A percentile compares a stretch with the other conserved stretches of the same genome.
phyloP scores from a whole-genome alignment of 23 tunicate species.

The Trididemnum miniatum region DNA sequence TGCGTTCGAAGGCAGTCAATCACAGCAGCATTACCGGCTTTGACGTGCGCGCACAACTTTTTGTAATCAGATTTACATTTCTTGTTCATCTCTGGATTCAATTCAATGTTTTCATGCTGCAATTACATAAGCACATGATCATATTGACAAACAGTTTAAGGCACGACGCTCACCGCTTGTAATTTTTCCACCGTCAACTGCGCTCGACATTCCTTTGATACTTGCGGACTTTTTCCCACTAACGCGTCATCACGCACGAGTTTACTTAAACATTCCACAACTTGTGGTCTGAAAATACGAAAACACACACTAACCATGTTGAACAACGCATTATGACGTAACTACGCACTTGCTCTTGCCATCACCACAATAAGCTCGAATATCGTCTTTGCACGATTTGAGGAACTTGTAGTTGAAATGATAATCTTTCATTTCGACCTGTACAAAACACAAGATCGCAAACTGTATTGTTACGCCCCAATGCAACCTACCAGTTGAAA shows the following conservation, averaged over 20 bases:
- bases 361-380: constrained; percentile 30
- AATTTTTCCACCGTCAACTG: constrained; percentile 79
- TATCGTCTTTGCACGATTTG: constrained; percentile 62
- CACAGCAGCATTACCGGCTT: constrained; percentile 48
- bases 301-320: too few species aligned
- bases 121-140: background rate
- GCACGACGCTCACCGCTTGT: constrained; percentile 17
- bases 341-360: constrained; percentile 35
- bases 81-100: constrained; percentile 62
- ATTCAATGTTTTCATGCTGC: constrained; percentile 83
- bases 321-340: too few species aligned
- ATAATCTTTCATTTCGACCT: constrained; percentile 88
- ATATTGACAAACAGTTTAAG: background rate
- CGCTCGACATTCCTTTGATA: constrained; percentile 51
- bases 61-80: constrained; percentile 53
- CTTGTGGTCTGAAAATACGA: constrained; percentile 55
- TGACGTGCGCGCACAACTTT: constrained; percentile 34
- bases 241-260: constrained; percentile 25
- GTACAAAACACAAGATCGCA: too few species aligned
- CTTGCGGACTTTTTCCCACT: background rate
- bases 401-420: constrained; percentile 69
- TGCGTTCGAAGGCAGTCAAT: constrained; percentile 72
- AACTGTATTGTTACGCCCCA: too few species aligned
- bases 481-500: constrained; percentile 72
- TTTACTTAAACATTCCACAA: constrained; percentile 72